phyloP scores from a whole-genome alignment of 2,888 invertebrate genomes.

The Eutolmus rufibarbis region DNA sequence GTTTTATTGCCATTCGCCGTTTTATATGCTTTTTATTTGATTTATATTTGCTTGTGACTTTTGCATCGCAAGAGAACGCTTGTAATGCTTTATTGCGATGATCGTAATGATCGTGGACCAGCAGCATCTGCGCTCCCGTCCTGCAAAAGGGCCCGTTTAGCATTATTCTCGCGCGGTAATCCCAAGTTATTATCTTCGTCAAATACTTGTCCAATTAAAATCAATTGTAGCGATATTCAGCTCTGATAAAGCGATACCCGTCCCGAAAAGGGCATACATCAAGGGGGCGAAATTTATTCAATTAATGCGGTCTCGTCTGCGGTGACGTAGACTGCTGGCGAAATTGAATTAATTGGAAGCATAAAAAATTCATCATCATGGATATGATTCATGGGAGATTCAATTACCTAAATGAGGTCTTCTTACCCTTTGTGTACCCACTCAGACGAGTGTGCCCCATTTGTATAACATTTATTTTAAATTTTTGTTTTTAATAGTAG shows the following conservation, averaged over 20 bases:
- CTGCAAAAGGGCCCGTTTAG: not conserved
- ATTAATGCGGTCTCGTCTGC: not conserved
- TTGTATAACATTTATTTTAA: not conserved
- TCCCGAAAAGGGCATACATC: not conserved
- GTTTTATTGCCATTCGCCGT: not conserved
- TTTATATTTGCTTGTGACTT: not conserved
- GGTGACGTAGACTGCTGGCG: not conserved
- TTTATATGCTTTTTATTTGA: not conserved
- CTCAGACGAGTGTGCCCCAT: not conserved
- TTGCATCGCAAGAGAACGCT: not conserved
- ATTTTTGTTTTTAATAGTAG: no score
- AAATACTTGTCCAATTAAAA: constrained; percentile 32
- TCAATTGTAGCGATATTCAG: constrained; percentile 12
- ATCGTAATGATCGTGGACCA: not conserved
- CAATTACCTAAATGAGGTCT: not conserved
- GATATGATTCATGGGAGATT: not conserved
- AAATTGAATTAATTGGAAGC: not conserved
- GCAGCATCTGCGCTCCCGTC: not conserved
- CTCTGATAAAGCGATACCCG: not conserved
- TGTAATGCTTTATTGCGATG: not conserved
- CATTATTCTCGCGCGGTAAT: not conserved
- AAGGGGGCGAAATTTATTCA: constrained; percentile 12
- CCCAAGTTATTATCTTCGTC: constrained; percentile 4
- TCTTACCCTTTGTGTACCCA: not conserved
- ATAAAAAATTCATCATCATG: not conserved